Percentiles rank a stretch among this genome's conserved stretches.
Conservation (phyloP, 2,113 vertebrate genomes). For the Hiodon alosoides region DNA sequence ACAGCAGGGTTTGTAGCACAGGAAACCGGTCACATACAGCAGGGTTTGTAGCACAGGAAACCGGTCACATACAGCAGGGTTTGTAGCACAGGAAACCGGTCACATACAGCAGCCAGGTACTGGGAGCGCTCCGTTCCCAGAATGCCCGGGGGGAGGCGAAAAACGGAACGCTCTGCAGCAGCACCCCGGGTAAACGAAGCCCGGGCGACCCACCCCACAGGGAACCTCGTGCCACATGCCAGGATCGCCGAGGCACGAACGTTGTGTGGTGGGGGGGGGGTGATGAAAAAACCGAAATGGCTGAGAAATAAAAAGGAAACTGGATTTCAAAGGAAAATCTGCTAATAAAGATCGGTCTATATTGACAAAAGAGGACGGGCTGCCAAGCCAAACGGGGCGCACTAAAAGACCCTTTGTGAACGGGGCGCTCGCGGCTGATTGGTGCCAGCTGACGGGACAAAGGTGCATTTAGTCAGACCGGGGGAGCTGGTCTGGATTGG, state of each 20-base stretch:
- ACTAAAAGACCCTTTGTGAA: constrained; percentile 67
- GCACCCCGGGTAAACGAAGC: not conserved
- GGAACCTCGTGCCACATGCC: constrained; percentile 5
- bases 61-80: too few relatives aligned
- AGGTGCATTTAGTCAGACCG: constrained; percentile 56
- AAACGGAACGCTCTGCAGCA: not conserved
- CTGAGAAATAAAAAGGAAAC: constrained; percentile 24
- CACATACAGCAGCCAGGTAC: too few relatives aligned
- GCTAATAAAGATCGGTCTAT: constrained; percentile 56
- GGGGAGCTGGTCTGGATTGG: constrained; percentile 28
- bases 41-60: too few relatives aligned
- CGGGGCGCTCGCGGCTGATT: constrained; percentile 58
- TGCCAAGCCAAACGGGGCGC: constrained; percentile 62
- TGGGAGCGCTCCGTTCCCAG: too few relatives aligned
- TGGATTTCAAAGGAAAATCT: constrained; percentile 44
- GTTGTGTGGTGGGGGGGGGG: not conserved
- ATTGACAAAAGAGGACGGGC: constrained; percentile 62
- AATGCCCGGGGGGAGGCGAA: not conserved
- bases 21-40: too few relatives aligned
- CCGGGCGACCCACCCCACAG: not conserved
- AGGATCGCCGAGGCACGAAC: constrained; percentile 16
- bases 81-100: too few relatives aligned
- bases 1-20: too few relatives aligned
- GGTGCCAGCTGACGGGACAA: constrained; percentile 77
- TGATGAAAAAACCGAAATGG: not conserved